phyloP scores from a whole-genome alignment of 2,113 vertebrate genomes.

The Rutilus rutilus region DNA sequence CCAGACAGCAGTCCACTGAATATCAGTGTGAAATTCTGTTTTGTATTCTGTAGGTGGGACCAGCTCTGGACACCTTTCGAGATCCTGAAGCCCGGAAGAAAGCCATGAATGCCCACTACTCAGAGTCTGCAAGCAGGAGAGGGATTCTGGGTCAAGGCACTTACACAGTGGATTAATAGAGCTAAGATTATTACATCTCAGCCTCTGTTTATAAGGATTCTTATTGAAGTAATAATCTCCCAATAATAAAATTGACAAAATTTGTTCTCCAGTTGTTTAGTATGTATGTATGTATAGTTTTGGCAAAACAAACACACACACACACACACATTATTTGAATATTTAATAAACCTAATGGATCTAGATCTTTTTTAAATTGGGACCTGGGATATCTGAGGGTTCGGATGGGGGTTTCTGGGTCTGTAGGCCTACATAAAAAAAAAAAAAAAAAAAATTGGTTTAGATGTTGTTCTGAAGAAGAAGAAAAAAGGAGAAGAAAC shows the following conservation, averaged over 20 bases:
- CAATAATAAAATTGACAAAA: neutral
- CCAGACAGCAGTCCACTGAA: neutral
- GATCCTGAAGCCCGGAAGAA: conserved; percentile 61
- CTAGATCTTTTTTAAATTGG: neutral
- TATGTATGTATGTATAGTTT: no score
- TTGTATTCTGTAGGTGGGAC: conserved; percentile 71
- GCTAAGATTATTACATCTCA: neutral
- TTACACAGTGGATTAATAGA: conserved; percentile 58
- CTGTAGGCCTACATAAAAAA: neutral
- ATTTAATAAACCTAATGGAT: neutral
- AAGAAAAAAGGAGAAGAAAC: neutral
- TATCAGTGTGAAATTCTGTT: neutral
- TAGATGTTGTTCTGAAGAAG: neutral
- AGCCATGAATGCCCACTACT: conserved; percentile 70
- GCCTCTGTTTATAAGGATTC: neutral
- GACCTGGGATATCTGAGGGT: neutral
- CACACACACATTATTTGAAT: neutral
- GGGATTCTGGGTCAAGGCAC: conserved; percentile 67
- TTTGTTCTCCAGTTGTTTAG: neutral
- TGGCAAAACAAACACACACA: no score
- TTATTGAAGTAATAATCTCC: neutral
- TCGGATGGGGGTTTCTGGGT: neutral
- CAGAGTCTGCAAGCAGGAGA: conserved; percentile 62
- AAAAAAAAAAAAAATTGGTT: neutral
- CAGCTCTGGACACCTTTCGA: conserved; percentile 85